phyloP scores from a whole-genome alignment of 2,797 vertebrate species.

The Eremophila alpestris region DNA sequence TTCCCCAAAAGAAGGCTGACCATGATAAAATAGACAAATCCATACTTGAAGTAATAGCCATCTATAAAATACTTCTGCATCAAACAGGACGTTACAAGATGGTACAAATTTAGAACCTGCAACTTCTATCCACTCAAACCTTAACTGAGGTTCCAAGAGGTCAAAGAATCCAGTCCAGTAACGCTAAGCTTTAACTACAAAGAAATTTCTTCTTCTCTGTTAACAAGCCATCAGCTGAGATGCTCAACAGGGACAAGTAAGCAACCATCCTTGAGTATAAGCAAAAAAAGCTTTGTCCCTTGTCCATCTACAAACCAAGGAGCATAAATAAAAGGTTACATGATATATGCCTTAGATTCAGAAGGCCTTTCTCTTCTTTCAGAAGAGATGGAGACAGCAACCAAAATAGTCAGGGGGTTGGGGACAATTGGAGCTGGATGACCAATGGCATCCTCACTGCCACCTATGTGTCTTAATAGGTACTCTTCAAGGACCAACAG shows the following conservation, averaged over 20 bases:
- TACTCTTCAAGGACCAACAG: not conserved
- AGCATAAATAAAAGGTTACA: not conserved
- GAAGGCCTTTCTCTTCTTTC: not conserved
- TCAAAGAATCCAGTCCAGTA: not conserved
- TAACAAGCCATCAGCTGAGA: not conserved
- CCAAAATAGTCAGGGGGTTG: rapidly evolving
- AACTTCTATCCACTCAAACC: not conserved
- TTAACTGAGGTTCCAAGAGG: not conserved
- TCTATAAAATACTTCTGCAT: not conserved
- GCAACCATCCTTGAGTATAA: not conserved
- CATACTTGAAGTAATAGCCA: not conserved
- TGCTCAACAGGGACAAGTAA: not conserved
- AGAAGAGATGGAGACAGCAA: not conserved
- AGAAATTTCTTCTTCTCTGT: not conserved
- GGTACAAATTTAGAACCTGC: not conserved
- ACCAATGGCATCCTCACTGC: not conserved
- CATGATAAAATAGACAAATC: not conserved
- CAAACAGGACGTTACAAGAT: not conserved
- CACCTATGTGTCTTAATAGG: rapidly evolving
- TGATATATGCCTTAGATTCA: not conserved
- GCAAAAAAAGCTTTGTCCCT: not conserved
- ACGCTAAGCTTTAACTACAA: not conserved
- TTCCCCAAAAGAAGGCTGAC: not conserved
- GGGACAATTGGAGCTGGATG: not conserved
- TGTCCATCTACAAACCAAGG: not conserved